Conservation (phyloP, 2,888 invertebrate species). For the Dicyrtomina minuta region DNA sequence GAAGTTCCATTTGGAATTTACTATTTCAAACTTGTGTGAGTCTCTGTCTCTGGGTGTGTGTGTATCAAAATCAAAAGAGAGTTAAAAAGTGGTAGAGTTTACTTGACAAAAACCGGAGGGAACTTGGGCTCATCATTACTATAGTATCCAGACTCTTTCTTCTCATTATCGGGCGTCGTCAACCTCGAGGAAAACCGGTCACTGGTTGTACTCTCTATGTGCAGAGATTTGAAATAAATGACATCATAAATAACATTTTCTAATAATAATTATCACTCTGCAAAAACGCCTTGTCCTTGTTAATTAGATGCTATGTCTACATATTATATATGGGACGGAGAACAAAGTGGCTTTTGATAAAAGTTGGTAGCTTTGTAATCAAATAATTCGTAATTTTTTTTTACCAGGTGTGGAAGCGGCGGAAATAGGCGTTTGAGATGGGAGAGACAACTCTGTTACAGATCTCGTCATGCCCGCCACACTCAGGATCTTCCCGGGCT, state of each 20-base stretch:
- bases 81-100: no score
- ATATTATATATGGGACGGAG: background rate
- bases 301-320: background rate
- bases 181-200: slow-evolving; percentile 51
- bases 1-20: no score
- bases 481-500: slow-evolving; percentile 49
- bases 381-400: no score
- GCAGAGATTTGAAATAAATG: background rate
- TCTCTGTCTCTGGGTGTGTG: no score
- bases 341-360: slow-evolving; percentile 13
- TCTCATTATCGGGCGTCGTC: slow-evolving; percentile 53
- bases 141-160: slow-evolving; percentile 53
- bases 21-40: no score
- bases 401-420: slow-evolving; percentile 53
- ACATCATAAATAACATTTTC: no score
- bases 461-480: slow-evolving; percentile 50
- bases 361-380: slow-evolving; percentile 7
- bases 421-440: slow-evolving; percentile 47
- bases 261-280: no score
- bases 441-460: slow-evolving; percentile 50
- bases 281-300: background rate
- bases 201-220: slow-evolving; percentile 52
- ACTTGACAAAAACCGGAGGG: slow-evolving; percentile 51
- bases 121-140: slow-evolving; percentile 52
- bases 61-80: no score